phyloP scores from a whole-genome alignment of 2,888 invertebrate species.

The Drosophila robusta region DNA sequence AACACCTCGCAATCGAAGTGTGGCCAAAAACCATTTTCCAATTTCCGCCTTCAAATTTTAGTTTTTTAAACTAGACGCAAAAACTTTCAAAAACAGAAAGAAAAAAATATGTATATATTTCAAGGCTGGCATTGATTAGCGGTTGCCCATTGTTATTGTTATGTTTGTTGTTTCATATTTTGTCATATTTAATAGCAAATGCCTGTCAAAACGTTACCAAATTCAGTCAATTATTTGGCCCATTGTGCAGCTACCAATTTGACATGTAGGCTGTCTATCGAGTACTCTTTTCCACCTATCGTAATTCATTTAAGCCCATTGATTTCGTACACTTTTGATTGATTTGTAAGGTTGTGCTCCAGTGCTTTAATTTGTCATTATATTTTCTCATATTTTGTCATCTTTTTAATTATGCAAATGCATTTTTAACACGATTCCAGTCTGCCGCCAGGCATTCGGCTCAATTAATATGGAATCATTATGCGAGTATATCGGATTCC shows the following conservation, averaged over 20 bases:
- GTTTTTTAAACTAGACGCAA: slow-evolving; percentile 15
- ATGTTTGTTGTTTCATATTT: slow-evolving; percentile 46
- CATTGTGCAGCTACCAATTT: slow-evolving; percentile 14
- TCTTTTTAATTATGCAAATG: slow-evolving; percentile 54
- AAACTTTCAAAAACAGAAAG: slow-evolving; percentile 41
- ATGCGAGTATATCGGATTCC: slow-evolving; percentile 15
- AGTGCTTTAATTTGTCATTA: slow-evolving; percentile 1
- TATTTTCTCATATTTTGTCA: slow-evolving; percentile 1
- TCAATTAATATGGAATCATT: slow-evolving; percentile 40
- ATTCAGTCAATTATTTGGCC: slow-evolving; percentile 10
- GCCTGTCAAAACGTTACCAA: slow-evolving; percentile 61
- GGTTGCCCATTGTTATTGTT: slow-evolving; percentile 37
- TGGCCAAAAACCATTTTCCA: slow-evolving; percentile 25
- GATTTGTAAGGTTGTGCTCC: slow-evolving; percentile 37
- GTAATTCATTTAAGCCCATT: slow-evolving; percentile 8
- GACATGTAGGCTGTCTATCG: slow-evolving; percentile 31
- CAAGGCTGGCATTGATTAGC: slow-evolving; percentile 70
- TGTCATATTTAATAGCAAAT: slow-evolving; percentile 60
- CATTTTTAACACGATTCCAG: slow-evolving; percentile 27
- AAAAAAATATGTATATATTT: slow-evolving; percentile 23
- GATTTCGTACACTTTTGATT: slow-evolving; percentile 39
- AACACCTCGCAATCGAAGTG: slow-evolving; percentile 2
- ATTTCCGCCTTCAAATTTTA: slow-evolving; percentile 33
- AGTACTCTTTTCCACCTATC: neutral
- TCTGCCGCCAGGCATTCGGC: slow-evolving; percentile 8